Base-by-base conservation (phyloP, 2,113 vertebrate species). In the Pterophyllum scalare region DNA sequence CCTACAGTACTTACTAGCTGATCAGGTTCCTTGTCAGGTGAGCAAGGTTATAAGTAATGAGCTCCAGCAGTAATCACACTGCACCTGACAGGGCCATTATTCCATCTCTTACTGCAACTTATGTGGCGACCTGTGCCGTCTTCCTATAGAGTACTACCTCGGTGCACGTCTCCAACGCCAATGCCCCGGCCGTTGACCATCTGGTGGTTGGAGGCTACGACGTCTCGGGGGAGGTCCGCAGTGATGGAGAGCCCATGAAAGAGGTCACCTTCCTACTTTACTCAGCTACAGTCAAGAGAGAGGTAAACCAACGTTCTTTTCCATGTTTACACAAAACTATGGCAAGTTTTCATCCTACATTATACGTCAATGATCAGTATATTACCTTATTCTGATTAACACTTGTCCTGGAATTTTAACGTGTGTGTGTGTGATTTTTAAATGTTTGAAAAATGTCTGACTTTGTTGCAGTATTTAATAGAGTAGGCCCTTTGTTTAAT, bases 191-290 rank as follows among this genome's bases (percentile, higher is more conserved):
- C 0, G 90, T 95, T 1, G 93, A 94, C 19, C 95, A 97, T 59
- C 96, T 99, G 77, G 12, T 98, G 1, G 98, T 99, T 20, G 97
- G 96, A 8, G 98, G 98, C 61, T 99, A 99, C 64, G 98, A 99
- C 0, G 97, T 99, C 49, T 97, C 97, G 1, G 98, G 98, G 61
- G 97, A 97, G 81, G 98, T 99, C 33, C 97, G 97, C 77, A 99
- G 98, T 46, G 98, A 99, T 31, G 97, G 98, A 84, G 98, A 99
- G 58, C 98, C 98, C 28, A 99, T 99, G 98, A 99, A 99, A 88
- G 98, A 97, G 7, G 98, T 99, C 92, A 97, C 97, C 94, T 99
- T 99, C 84, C 97, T 99, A 1, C 97, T 99, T 49, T 99, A 98
- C 84, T 99, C 98, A 0, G 95, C 97, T 38, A 92, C 91, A 0